Evolutionary conservation across 1,140 invertebrate species (phyloP).

Genomic region (Zophobas atratus): DNA sequence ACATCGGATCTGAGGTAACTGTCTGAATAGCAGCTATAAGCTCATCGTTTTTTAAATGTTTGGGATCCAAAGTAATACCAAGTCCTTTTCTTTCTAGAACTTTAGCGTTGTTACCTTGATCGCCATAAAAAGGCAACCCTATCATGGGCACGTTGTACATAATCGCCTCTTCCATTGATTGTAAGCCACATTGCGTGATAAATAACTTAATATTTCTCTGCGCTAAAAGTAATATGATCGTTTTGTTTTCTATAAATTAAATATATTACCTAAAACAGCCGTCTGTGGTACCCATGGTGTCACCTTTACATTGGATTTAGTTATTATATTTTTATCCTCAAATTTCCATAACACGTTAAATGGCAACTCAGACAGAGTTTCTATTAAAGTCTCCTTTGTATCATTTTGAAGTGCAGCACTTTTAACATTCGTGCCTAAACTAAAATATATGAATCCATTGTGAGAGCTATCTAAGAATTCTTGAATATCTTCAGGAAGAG

Average conservation of each 20-base stretch:
- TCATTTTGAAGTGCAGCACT: conserved; percentile 70
- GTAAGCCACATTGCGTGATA: conserved; percentile 71
- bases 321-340: conserved; percentile 67
- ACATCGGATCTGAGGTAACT: conserved; percentile 56
- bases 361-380: conserved; percentile 69
- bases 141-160: conserved; percentile 71
- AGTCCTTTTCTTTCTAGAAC: conserved; percentile 56
- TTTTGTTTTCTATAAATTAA: conserved; percentile 6
- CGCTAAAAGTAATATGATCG: conserved; percentile 68
- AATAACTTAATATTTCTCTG: conserved; percentile 68
- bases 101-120: conserved; percentile 65
- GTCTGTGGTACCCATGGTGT: conserved; percentile 76
- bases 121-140: conserved; percentile 67
- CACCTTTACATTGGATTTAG: conserved; percentile 71
- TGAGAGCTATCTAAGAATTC: conserved; percentile 68
- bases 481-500: conserved; percentile 68
- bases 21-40: conserved; percentile 54
- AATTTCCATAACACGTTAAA: conserved; percentile 75
- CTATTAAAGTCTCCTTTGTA: conserved; percentile 69
- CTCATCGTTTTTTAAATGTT: conserved; percentile 52
- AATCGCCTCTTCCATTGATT: conserved; percentile 70
- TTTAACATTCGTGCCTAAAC: conserved; percentile 73
- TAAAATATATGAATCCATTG: conserved; percentile 75
- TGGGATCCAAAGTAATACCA: conserved; percentile 57
- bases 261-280: conserved; percentile 57